Evolutionary conservation across 2,797 vertebrate species (phyloP), one percentile per base, ranked within the genome.

Genomic region (Lepus townsendii): DNA sequence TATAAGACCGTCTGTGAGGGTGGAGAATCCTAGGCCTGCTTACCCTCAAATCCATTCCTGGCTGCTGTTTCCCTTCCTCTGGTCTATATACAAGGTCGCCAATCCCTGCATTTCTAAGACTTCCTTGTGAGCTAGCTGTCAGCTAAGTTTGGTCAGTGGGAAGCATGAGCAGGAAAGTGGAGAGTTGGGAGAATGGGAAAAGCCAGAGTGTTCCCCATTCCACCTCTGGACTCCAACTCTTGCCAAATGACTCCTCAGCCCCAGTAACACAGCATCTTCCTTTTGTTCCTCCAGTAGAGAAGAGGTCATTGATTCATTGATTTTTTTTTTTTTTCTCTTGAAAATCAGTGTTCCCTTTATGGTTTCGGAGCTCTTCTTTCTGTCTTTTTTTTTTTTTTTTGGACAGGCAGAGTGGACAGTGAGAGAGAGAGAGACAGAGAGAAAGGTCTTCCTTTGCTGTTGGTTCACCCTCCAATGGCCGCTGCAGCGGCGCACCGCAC

Each of bases 291-390:
- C n/a, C 20, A 60, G 7, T 16, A 52, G 79, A 83, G 80, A 17
- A 47, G 17, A 35, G 66, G 4, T 17, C 83, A 68, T 35, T 22
- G 26, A 47, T 47, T 47, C 20, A 90, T 75, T 50, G 69, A 47
- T 47, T 47, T 47, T 47, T 32, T 47, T 47, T 47, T 32, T 35
- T 42, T 47, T 60, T 20, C 54, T 83, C 13, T 60, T 77, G 42
- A 79, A 91, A 84, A 47, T 63, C 60, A 84, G 54, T 77, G 24
- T 20, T 24, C 22, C 30, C 30, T 75, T 82, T 84, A 66, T 82
- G 66, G 16, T 60, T 85, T 94, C 75, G 78, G 63, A 84, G 32
- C 14, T 77, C 50, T 93, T 86, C 12, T 24, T 93, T 86, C 12
- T 76, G 22, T 35, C 4, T 35, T 35, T 35, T 35, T 35, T 35